Percentiles rank a stretch among this genome's conserved stretches.
These are phyloP conservation scores for Myiozetetes cayanensis DNA, from an alignment of 2,113 vertebrate species.

Conservation along the genomic window DNA sequence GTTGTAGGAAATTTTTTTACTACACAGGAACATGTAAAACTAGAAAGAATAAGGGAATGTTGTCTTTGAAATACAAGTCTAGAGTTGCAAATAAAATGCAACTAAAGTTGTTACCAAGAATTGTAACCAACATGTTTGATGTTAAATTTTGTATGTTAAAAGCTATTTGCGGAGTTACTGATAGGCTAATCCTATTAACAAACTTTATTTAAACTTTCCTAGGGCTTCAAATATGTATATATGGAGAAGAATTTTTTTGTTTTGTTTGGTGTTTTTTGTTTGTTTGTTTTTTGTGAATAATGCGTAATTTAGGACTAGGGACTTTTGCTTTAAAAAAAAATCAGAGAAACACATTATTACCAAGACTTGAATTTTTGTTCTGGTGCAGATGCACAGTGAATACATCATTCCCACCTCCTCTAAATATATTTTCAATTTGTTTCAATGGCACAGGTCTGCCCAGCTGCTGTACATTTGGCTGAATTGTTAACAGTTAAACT, in stretches of 20 bases:
- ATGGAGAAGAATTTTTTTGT: background rate
- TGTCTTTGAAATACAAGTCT: background rate
- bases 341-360: background rate
- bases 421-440: background rate
- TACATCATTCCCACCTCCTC: background rate
- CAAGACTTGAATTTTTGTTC: background rate
- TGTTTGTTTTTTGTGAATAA: background rate
- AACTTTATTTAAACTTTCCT: background rate
- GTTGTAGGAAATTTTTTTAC: background rate
- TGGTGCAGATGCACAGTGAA: background rate
- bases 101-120: background rate
- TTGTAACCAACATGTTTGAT: background rate
- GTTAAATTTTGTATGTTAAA: background rate
- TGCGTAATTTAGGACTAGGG: background rate
- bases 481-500: background rate
- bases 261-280: too few species aligned
- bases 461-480: background rate
- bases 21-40: background rate
- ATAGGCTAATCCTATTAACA: background rate
- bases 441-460: background rate
- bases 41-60: background rate
- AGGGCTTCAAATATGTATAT: background rate
- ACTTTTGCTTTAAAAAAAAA: background rate
- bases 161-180: background rate
- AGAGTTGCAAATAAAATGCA: background rate